Percentiles rank a stretch among this genome's conserved stretches.
Evolutionary conservation across 1,140 invertebrate species (phyloP).

Genomic region (Trachelipus rathkii): DNA sequence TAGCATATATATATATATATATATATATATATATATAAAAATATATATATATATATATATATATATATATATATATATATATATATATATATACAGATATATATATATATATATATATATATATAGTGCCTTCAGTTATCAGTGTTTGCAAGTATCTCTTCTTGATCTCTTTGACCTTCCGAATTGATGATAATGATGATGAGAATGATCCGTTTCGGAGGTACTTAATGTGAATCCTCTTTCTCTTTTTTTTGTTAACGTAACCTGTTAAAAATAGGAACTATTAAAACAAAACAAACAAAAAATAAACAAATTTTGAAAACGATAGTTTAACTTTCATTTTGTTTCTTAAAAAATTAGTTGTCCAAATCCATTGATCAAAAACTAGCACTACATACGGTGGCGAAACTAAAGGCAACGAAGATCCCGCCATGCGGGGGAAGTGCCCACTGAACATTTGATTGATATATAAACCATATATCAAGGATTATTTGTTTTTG

Average conservation of each 20-base stretch:
- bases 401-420: no score
- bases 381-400: no score
- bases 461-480: no score
- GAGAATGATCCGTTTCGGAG: not conserved
- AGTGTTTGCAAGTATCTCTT: slow-evolving; percentile 8
- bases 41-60: slow-evolving; percentile 18
- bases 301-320: no score
- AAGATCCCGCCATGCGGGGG: no score
- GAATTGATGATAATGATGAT: not conserved
- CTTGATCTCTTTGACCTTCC: not conserved
- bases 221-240: not conserved
- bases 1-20: slow-evolving; percentile 1
- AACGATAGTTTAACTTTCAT: no score
- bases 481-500: no score
- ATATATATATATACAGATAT: slow-evolving; percentile 17
- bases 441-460: no score
- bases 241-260: not conserved
- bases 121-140: not conserved
- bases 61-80: slow-evolving; percentile 19
- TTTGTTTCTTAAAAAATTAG: no score
- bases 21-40: slow-evolving; percentile 16
- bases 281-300: no score
- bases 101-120: slow-evolving; percentile 17
- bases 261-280: not conserved
- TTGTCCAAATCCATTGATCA: no score